Evolutionary conservation across 2,113 vertebrate species (phyloP), one percentile per base, ranked within the genome.

Genomic region (Macquaria australasica): DNA sequence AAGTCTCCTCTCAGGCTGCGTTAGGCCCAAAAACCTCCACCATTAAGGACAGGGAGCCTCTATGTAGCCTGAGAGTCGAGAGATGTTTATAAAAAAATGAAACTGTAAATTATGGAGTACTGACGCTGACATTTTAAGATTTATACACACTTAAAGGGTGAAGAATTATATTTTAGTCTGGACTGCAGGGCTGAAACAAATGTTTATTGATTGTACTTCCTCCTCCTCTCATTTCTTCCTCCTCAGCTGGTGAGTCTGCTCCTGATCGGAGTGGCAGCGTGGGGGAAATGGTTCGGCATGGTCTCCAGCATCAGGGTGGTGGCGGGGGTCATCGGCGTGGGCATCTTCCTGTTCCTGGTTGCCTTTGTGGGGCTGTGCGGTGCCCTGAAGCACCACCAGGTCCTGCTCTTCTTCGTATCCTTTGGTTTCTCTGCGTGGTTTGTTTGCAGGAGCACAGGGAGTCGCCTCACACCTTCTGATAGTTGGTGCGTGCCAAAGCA

Each of bases 381-480:
- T 3, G 98, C 98, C 0, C 92, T 99, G 62, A 98, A 97, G 86
- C 98, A 99, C 92, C 97, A 99, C 83, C 98, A 99, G 93, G 97
- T 99, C 68, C 91, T 99, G 92, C 96, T 99, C 0, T 99, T 99
- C 96, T 99, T 99, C 79, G 98, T 99, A 99, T 99, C 98, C 98
- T 99, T 97, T 87, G 12, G 23, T 21, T 18, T 23, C 9, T 10
- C 53, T 56, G 21, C 20, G 6, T 16, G 28, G 45, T 63, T 37
- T 51, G 43, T 39, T 25, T 45, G 50, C 6, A 3, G 34, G 10
- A 21, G 50, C 6, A 12, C 20, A 16, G 31, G 39, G 48, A 79
- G 43, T 41, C 31, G 1, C 16, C 53, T 23, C 62, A 6, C 43
- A 18, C 3, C 25, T 53, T 23, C 37, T 20, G 10, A 18, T 16